These are phyloP conservation scores for Ciconia stormi DNA, from an alignment of 2,113 vertebrate genomes.

Conservation along the genomic window DNA sequence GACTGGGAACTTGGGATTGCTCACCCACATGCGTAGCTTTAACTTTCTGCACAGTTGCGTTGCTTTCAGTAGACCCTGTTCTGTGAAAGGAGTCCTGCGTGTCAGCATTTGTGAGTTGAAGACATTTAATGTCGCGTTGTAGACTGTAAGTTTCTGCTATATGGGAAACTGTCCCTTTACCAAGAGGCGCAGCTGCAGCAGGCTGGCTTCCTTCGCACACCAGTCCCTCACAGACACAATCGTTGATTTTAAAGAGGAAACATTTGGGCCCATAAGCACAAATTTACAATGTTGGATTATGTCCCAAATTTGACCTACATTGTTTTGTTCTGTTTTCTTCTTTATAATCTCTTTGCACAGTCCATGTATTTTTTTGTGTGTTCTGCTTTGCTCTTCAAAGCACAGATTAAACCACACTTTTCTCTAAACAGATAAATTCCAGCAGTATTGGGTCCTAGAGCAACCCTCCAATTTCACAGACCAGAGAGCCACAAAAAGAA, in stretches of 20 bases:
- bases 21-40: neutral
- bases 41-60: neutral
- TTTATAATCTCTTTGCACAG: neutral
- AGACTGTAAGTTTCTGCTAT: neutral
- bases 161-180: neutral
- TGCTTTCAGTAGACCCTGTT: neutral
- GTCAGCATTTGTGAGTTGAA: neutral
- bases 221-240: neutral
- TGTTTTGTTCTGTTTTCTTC: neutral
- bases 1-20: neutral
- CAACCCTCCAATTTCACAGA: slow-evolving; percentile 49
- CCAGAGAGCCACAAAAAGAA: slow-evolving; percentile 37
- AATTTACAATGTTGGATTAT: neutral
- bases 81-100: neutral
- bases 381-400: slow-evolving; percentile 50
- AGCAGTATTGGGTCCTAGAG: neutral
- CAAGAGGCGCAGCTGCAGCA: neutral
- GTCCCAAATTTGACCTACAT: neutral
- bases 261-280: neutral
- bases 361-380: neutral
- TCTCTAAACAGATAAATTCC: slow-evolving; percentile 46
- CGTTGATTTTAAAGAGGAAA: neutral
- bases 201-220: neutral
- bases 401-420: neutral
- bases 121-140: neutral